Base-by-base conservation (phyloP, 2,113 vertebrate species). In the Cryptoleucopteryx plumbea region DNA sequence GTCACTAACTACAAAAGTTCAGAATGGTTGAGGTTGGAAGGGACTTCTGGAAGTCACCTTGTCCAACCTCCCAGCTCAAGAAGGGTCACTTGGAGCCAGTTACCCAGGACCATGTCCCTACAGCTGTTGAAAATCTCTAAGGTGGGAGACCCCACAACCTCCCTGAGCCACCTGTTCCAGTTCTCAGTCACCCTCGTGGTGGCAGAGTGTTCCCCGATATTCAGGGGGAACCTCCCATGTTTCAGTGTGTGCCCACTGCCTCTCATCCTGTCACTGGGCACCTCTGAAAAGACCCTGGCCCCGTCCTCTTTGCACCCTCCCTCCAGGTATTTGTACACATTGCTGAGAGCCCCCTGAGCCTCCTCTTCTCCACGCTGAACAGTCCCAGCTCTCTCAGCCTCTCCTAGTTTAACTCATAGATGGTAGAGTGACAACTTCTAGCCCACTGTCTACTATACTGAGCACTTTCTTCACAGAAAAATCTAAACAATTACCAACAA, bases 231-330 rank as follows among this genome's bases (percentile, higher is more conserved):
- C 72, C 31, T 17, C 7, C 6, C 4, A 7, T 27, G 20, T 36
- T 14, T 40, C 20, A 15, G 11, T 23, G 1, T 36, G 25, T n/a
- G 55, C n/a, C 70, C 4, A 0, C 1, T 16, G n/a, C 48, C 25
- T 23, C 79, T 75, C 0, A 11, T 25, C 53, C 50, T 66, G 36
- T 26, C 52, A 7, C 48, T 16, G 74, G 34, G 52, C 68, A 17
- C 32, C 36, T n/a, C 63, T n/a, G 36, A 15, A 5, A 25, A 31
- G 62, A 50, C 40, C 52, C 50, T 34, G 27, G n/a, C 61, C 38
- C 42, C 7, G 5, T 67, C 15, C 9, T 38, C 62, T 42, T 31
- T 17, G 8, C 36, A 18, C 31, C 72, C 32, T 78, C 47, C 55
- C 15, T 40, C 19, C 27, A 23, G 47, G 7, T 38, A 22, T 27